Base-by-base conservation (phyloP, 1,140 invertebrate species). In the Drosophila mojavensis region DNA sequence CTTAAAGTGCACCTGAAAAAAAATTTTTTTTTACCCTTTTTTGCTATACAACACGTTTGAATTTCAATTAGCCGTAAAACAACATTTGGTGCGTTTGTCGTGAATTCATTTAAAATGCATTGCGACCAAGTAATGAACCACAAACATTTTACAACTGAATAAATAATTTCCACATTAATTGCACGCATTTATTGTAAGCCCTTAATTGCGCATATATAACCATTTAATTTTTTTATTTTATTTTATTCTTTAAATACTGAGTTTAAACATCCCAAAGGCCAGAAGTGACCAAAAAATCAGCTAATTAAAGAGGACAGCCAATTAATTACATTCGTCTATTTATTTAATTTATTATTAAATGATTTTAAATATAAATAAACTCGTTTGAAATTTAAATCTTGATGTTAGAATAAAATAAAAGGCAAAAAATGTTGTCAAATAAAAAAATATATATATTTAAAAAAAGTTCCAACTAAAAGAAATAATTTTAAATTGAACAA, bases 141-240 rank as follows among this genome's bases (percentile, higher is more conserved):
- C 84, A 90, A 84, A 84, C 85, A 90, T 81, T 89, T 89, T 68
- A 70, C 84, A 90, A 67, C 78, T 84, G 84, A 84, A 89, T 89
- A 84, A 90, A 89, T 89, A 84, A 89, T 89, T 75, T 81, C 20
- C 64, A 71, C 81, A 90, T 89, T 89, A 89, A 84, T 89, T 84
- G 68, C 65, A 50, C 63, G 78, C 67, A 89, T 79, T 88, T 79
- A 75, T 68, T 81, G 71, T 81, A 84, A 89, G 72, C 81, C 70
- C 51, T 84, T 84, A 89, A 89, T 90, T 89, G 75, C 78, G 54
- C 51, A 68, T 80, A 80, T 79, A 79, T 65, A 60, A 53, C 61
- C 50, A 30, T 43, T 39, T 20, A 47, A 47, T 47, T 45, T 50
- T 59, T 58, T 48, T 17, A 17, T 17, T 17, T 0, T 17, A 17